A percentile compares a stretch with the other conserved stretches of the same genome.
Evolutionary conservation across 2,888 invertebrate genomes (phyloP).

Genomic region (Phoenoteleia sp.): DNA sequence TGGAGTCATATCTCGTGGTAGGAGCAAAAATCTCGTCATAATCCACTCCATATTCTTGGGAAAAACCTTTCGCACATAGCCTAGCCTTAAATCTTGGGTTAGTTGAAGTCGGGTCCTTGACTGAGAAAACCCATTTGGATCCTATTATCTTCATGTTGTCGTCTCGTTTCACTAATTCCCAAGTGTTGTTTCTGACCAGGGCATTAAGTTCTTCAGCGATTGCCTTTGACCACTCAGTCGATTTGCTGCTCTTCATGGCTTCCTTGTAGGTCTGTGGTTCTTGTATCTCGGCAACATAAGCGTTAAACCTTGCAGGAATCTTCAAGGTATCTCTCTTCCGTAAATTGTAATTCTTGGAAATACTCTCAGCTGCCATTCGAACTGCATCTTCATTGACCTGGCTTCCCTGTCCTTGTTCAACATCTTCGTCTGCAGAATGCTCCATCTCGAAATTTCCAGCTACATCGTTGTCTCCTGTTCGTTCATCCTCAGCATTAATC

Average conservation of each 20-base stretch:
- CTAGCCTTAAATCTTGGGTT: constrained; percentile 43
- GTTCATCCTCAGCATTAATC: background rate
- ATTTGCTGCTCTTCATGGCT: constrained; percentile 20
- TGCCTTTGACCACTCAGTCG: constrained; percentile 10
- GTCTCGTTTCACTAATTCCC: background rate
- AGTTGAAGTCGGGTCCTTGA: background rate
- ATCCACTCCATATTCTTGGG: constrained; percentile 23
- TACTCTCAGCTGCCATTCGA: background rate
- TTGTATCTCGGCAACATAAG: background rate
- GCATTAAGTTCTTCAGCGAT: constrained; percentile 44
- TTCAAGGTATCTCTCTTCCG: background rate
- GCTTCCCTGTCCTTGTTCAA: background rate
- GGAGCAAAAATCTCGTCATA: constrained; percentile 46
- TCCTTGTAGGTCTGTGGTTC: constrained; percentile 20
- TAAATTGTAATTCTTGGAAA: background rate
- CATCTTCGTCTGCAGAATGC: background rate
- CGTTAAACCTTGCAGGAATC: background rate
- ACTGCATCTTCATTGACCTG: background rate
- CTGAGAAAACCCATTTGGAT: constrained; percentile 52
- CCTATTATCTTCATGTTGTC: constrained; percentile 19
- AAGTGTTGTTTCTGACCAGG: constrained; percentile 26
- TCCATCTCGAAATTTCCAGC: background rate
- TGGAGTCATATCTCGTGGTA: constrained; percentile 13
- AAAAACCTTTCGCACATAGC: constrained; percentile 45
- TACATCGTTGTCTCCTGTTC: background rate